Evolutionary conservation across 2,888 invertebrate species (phyloP).

Genomic region (Tetropium fuscum): DNA sequence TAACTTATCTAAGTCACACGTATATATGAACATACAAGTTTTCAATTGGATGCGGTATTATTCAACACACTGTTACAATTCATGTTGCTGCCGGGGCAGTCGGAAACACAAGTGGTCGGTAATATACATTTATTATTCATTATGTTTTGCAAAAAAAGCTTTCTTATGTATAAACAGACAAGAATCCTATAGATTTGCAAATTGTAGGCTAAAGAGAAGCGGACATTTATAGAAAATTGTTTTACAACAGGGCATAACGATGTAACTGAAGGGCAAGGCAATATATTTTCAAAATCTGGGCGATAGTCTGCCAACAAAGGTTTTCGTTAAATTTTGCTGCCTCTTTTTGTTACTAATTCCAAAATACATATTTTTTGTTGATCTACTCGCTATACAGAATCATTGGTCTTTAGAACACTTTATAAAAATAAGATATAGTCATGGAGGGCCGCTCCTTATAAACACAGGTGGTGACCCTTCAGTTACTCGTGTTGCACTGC

Average conservation of each 20-base stretch:
- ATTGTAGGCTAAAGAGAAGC: constrained; percentile 62
- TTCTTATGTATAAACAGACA: constrained; percentile 55
- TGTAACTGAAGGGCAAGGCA: constrained; percentile 28
- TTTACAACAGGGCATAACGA: constrained; percentile 28
- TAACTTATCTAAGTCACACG: constrained; percentile 51
- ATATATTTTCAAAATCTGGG: constrained; percentile 8
- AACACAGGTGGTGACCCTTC: constrained; percentile 18
- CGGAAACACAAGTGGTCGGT: constrained; percentile 55
- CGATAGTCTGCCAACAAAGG: not conserved
- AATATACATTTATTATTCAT: constrained; percentile 54
- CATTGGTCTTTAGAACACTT: constrained; percentile 16
- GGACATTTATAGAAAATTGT: constrained; percentile 60
- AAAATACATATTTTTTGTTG: constrained; percentile 4
- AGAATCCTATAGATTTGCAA: constrained; percentile 59
- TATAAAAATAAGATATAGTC: constrained; percentile 40
- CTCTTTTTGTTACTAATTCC: constrained; percentile 4
- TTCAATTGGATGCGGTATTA: constrained; percentile 54
- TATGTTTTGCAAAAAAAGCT: constrained; percentile 56
- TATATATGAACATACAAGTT: constrained; percentile 50
- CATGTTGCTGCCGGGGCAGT: constrained; percentile 64
- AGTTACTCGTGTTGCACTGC: constrained; percentile 30
- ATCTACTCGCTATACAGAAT: not conserved
- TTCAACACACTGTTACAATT: constrained; percentile 63
- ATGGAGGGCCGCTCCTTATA: constrained; percentile 30
- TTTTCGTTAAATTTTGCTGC: constrained; percentile 9